Evolutionary conservation across 64 coral and sea anemone genomes (phyloP), one percentile per base, ranked within the genome.

Genomic region (Porites australiensis): DNA sequence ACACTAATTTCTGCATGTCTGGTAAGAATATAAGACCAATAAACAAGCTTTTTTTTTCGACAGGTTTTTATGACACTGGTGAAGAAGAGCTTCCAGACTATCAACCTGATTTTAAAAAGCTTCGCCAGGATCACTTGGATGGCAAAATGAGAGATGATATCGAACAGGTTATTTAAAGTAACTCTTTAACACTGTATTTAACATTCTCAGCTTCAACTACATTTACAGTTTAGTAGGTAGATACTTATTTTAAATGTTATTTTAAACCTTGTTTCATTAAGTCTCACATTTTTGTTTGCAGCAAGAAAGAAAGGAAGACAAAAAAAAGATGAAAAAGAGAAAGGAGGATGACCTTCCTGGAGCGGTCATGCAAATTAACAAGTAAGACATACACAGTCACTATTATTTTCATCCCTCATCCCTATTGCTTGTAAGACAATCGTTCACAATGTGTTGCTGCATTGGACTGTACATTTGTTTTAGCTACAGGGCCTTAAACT

Each of bases 281-380:
- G 13, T 18, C 21, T 70, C 16, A n/a, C 12, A 21, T 1, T 9
- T 50, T 22, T 81, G 21, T 59, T 90, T 57, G 16, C 51, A 96
- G 95, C 95, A 96, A 93, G 96, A 98, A 59, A 90, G 96, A 93
- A 93, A 89, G 67, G 96, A 98, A 86, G 96, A 98, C 48, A 98
- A 93, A 46, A 90, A 98, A 54, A 90, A 87, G 82, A 95, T 98
- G 91, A 92, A 95, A 66, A 98, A 98, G 82, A 93, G 92, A 73
- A 98, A 98, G 83, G 96, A 98, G 53, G 96, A 88, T 83, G 94
- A 98, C 23, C 81, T 98, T 44, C 96, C 96, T 4, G 91, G 94
- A 89, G 96, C 96, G 57, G 96, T 98, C 27, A 98, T 98, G 96
- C 96, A 98, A 59, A 98, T 98, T 47, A 98, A 98, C 76, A 98